Conservation (phyloP, 2,888 invertebrate genomes). For the Celastrina argiolus region DNA sequence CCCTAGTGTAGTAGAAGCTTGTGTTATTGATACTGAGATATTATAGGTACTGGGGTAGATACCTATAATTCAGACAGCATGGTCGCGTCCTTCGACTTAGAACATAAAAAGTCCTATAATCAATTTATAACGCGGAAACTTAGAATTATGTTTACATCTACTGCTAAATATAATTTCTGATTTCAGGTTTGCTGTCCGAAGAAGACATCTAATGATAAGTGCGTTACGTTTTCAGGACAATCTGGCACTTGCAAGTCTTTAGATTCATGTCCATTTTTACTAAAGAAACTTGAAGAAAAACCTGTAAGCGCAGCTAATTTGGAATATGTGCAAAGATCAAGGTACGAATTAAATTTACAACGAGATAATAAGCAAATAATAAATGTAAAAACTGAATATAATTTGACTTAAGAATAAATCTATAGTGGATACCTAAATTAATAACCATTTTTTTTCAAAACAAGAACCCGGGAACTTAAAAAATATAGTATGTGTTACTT, state of each 20-base stretch:
- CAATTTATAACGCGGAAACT: not conserved
- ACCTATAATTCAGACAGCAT: not conserved
- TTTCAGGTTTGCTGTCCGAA: conserved; percentile 51
- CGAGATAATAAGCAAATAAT: too few species aligned
- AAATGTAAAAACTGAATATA: too few species aligned
- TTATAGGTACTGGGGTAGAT: not conserved
- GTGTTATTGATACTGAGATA: not conserved
- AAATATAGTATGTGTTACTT: too few species aligned
- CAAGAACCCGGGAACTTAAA: too few species aligned
- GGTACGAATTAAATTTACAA: conserved; percentile 37
- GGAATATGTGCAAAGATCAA: conserved; percentile 44
- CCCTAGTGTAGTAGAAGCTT: not conserved
- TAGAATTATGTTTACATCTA: not conserved
- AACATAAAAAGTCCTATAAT: not conserved
- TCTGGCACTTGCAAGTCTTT: conserved; percentile 44
- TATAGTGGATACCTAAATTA: too few species aligned
- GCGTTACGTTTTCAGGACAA: conserved; percentile 46
- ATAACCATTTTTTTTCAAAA: too few species aligned
- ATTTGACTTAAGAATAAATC: too few species aligned
- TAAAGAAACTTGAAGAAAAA: conserved; percentile 36
- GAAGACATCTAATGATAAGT: conserved; percentile 29
- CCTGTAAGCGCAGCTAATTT: conserved; percentile 39
- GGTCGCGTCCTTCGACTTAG: not conserved
- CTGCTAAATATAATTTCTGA: not conserved
- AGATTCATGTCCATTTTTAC: conserved; percentile 43